Conservation (phyloP, 2,888 invertebrate genomes). For the Blomia tropicalis region DNA sequence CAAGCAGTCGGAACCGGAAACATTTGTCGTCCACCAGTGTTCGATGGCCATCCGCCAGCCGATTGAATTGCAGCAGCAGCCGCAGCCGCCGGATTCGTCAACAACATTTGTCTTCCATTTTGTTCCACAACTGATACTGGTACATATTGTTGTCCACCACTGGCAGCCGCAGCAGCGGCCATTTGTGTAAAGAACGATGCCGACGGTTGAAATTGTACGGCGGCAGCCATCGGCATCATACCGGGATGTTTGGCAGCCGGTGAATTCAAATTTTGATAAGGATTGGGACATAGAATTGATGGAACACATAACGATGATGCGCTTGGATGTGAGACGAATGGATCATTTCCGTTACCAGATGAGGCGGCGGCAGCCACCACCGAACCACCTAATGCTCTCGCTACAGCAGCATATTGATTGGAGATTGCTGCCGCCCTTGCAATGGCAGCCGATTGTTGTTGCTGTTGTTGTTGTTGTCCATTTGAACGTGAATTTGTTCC, state of each 20-base stretch:
- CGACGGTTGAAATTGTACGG: constrained; percentile 54
- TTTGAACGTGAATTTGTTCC: background rate
- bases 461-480: constrained; percentile 2
- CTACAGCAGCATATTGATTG: constrained; percentile 1
- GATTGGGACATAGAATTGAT: constrained; percentile 67
- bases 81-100: constrained; percentile 15
- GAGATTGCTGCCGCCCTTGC: constrained; percentile 29
- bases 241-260: constrained; percentile 46
- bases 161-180: constrained; percentile 22
- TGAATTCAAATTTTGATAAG: constrained; percentile 59
- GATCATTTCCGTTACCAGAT: constrained; percentile 45
- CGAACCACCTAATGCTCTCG: constrained; percentile 1
- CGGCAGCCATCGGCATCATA: constrained; percentile 42
- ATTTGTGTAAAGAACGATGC: constrained; percentile 51
- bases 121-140: constrained; percentile 86
- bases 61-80: constrained; percentile 48
- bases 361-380: constrained; percentile 39
- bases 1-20: constrained; percentile 37
- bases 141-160: constrained; percentile 56
- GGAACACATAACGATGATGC: constrained; percentile 70
- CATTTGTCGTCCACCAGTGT: constrained; percentile 46
- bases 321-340: constrained; percentile 48
- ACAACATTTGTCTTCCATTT: constrained; percentile 55
- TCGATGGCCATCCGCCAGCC: constrained; percentile 46
- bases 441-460: too few relatives aligned